A percentile compares a stretch with the other conserved stretches of the same genome.
Evolutionary conservation across 2,797 vertebrate genomes (phyloP).

Genomic region (Syndactyla subalaris): DNA sequence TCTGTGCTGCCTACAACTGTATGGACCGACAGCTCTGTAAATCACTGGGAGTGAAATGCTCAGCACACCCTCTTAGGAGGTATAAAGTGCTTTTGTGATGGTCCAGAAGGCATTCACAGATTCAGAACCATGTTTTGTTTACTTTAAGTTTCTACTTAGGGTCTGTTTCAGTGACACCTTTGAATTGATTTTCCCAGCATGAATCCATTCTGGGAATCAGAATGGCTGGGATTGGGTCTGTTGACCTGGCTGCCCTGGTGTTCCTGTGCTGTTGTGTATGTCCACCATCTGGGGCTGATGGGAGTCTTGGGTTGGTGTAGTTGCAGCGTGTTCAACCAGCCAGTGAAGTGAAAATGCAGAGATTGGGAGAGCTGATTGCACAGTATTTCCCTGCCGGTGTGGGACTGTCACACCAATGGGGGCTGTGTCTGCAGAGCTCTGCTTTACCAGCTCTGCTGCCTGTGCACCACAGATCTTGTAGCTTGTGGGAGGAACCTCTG

Average conservation of each 20-base stretch:
- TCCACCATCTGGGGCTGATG: neutral
- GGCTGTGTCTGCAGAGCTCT: neutral
- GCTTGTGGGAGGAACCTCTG: neutral
- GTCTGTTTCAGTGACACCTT: neutral
- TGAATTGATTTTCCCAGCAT: neutral
- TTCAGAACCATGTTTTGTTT: neutral
- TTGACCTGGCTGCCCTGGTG: accelerated
- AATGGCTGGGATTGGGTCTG: neutral
- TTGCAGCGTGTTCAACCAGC: neutral
- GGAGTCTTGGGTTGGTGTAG: neutral
- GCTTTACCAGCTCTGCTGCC: neutral
- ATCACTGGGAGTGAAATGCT: neutral
- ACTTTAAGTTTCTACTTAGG: neutral
- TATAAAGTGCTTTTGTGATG: neutral
- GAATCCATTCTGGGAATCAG: neutral
- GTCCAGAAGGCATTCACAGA: neutral
- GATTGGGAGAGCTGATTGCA: accelerated
- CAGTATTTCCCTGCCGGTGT: neutral
- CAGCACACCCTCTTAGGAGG: neutral
- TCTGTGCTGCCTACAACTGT: accelerated
- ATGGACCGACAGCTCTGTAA: neutral
- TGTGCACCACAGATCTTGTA: accelerated
- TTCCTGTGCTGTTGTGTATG: neutral
- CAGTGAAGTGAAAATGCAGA: neutral
- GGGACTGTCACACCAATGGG: accelerated